Percentiles rank a stretch among this genome's conserved stretches.
phyloP scores from a whole-genome alignment of 1,140 invertebrate genomes.

The Drosophila micromelanica region DNA sequence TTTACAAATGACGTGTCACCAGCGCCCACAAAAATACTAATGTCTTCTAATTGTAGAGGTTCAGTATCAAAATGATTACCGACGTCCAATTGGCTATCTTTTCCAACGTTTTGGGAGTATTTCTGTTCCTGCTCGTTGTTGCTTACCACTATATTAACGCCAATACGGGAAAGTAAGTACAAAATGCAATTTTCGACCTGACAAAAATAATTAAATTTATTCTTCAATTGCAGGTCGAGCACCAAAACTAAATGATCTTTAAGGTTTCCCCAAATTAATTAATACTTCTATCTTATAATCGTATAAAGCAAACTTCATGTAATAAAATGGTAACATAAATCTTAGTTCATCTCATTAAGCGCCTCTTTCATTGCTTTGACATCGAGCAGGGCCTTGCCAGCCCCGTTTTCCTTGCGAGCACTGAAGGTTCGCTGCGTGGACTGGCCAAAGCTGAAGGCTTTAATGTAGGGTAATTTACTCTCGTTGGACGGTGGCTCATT shows the following conservation, averaged over 20 bases:
- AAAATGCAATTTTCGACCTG: neutral
- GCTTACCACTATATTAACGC: conserved; percentile 98
- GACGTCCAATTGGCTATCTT: conserved; percentile 98
- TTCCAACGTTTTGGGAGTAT: conserved; percentile 97
- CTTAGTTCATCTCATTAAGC: conserved; percentile 53
- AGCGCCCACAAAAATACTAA: neutral
- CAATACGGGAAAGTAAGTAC: conserved; percentile 86
- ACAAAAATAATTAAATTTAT: conserved; percentile 34
- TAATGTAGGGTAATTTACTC: conserved; percentile 21
- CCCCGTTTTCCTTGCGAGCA: conserved; percentile 3
- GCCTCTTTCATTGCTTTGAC: conserved; percentile 59
- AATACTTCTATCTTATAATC: conserved; percentile 47
- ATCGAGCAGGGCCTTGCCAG: conserved; percentile 43
- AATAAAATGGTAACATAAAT: conserved; percentile 57
- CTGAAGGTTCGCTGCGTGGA: conserved; percentile 50
- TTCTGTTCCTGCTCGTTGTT: conserved; percentile 96
- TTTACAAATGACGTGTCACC: conserved; percentile 48
- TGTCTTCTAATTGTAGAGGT: conserved; percentile 8
- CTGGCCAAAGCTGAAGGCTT: conserved; percentile 54
- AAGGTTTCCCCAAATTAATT: conserved; percentile 48
- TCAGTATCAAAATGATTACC: conserved; percentile 91
- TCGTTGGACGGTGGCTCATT: neutral
- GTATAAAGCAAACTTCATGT: conserved; percentile 46
- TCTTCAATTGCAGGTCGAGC: conserved; percentile 58
- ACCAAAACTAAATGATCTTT: conserved; percentile 70